Percentiles rank a stretch among this genome's conserved stretches.
Evolutionary conservation across 2,113 vertebrate genomes (phyloP).

Genomic region (Butorides virescens): DNA sequence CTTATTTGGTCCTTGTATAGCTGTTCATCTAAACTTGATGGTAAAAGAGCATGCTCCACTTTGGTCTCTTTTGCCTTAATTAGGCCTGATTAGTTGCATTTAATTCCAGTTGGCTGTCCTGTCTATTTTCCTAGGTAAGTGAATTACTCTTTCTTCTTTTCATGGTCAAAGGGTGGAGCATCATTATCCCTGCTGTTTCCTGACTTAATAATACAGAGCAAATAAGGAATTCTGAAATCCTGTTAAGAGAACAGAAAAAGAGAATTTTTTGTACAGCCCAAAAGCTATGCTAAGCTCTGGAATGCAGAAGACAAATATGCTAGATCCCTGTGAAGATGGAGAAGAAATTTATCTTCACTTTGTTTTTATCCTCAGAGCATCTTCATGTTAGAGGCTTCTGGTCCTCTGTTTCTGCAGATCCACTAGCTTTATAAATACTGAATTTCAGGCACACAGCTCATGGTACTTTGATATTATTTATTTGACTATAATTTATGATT

Average conservation of each 20-base stretch:
- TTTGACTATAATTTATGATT: background rate
- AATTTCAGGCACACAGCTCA: background rate
- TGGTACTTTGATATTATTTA: background rate
- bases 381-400: background rate
- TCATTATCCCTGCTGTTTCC: background rate
- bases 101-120: background rate
- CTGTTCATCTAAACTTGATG: background rate
- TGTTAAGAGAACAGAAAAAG: background rate
- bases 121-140: background rate
- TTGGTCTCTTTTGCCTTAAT: background rate
- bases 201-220: background rate
- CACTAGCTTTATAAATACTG: background rate
- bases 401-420: background rate
- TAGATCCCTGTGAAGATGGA: background rate
- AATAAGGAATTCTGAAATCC: background rate
- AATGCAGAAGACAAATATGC: background rate
- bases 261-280: background rate
- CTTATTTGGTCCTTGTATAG: background rate
- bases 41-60: background rate
- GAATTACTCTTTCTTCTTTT: background rate
- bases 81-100: background rate
- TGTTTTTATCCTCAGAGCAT: background rate
- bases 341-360: background rate
- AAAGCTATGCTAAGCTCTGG: background rate
- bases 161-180: background rate